Evolutionary conservation across 2,113 vertebrate species (phyloP).

Genomic region (Oncorhynchus clarkii): DNA sequence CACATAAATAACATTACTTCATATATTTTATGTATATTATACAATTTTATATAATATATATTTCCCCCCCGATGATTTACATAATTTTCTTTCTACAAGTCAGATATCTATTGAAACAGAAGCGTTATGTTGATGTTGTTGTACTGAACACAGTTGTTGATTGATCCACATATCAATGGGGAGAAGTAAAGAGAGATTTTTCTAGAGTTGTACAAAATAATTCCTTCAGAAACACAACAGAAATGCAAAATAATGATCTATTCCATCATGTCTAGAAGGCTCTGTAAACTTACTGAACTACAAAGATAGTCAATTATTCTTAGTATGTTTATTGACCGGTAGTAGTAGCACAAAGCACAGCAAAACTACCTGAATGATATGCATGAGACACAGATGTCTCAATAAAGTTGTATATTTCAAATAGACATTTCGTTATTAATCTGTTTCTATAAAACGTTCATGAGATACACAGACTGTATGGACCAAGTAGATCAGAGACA

Average conservation of each 20-base stretch:
- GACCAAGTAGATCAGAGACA: constrained; percentile 33
- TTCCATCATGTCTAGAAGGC: constrained; percentile 64
- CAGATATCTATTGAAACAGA: constrained; percentile 64
- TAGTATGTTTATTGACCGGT: constrained; percentile 60
- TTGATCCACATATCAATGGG: constrained; percentile 61
- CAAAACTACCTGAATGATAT: constrained; percentile 59
- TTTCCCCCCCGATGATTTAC: constrained; percentile 72
- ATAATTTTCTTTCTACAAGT: constrained; percentile 71
- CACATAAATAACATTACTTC: constrained; percentile 84
- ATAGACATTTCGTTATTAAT: constrained; percentile 17
- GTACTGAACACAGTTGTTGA: constrained; percentile 53
- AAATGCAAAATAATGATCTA: constrained; percentile 49
- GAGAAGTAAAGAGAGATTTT: constrained; percentile 50
- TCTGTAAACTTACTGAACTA: constrained; percentile 56
- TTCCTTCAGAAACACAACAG: constrained; percentile 50
- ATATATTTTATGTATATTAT: constrained; percentile 75
- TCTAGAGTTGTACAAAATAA: constrained; percentile 59
- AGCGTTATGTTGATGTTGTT: constrained; percentile 58
- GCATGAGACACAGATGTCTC: constrained; percentile 22
- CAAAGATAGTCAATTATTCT: constrained; percentile 64
- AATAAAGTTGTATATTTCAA: background rate
- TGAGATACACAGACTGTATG: constrained; percentile 46
- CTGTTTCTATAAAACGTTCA: constrained; percentile 39
- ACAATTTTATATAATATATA: constrained; percentile 82
- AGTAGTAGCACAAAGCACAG: constrained; percentile 61